These are phyloP conservation scores for Neocrepidodera transversa DNA, from an alignment of 2,888 invertebrate genomes.

Conservation along the genomic window DNA sequence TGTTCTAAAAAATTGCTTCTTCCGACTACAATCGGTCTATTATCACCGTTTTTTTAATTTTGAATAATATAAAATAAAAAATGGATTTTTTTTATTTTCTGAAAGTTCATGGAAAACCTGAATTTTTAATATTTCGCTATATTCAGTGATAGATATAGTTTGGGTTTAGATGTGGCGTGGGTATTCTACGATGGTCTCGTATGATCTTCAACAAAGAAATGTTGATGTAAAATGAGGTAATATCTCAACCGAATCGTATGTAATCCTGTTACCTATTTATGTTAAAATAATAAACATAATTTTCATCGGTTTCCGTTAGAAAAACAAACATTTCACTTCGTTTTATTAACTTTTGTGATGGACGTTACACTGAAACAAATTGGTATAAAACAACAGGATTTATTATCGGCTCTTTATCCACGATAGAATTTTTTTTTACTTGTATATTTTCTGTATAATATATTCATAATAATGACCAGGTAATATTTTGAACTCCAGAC, in stretches of 20 bases:
- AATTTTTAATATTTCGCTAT: too few species aligned
- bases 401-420: constrained; percentile 1
- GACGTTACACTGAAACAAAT: constrained; percentile 6
- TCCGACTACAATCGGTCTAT: too few species aligned
- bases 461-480: neutral
- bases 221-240: too few species aligned
- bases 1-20: too few species aligned
- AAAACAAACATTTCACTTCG: constrained; percentile 19
- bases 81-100: too few species aligned
- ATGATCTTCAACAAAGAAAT: too few species aligned
- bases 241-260: neutral
- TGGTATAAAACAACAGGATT: neutral
- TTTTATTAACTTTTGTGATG: constrained; percentile 12
- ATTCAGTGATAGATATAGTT: too few species aligned
- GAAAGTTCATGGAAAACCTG: too few species aligned
- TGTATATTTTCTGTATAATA: neutral
- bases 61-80: too few species aligned
- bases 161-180: too few species aligned
- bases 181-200: too few species aligned
- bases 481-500: neutral
- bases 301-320: constrained; percentile 14
- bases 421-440: neutral
- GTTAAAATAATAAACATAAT: constrained; percentile 17
- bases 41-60: too few species aligned
- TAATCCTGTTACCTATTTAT: constrained; percentile 19